Evolutionary conservation across 2,888 invertebrate genomes (phyloP).

Genomic region (Psylliodes chrysocephalus): DNA sequence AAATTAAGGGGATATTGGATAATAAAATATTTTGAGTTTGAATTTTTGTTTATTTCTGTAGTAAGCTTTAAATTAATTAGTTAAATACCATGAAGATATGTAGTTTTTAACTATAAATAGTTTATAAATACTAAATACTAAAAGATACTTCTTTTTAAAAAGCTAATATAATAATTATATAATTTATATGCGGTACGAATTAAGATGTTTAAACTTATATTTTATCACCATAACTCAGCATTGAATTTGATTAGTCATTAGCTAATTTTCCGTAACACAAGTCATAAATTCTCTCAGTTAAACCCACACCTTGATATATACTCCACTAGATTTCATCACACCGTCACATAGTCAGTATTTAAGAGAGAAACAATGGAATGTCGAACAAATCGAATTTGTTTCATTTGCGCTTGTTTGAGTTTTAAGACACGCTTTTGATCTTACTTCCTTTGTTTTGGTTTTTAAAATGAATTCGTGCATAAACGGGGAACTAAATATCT

Average conservation of each 20-base stretch:
- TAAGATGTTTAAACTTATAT: too few species aligned
- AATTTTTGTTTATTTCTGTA: too few species aligned
- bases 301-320: background rate
- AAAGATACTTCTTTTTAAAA: too few species aligned
- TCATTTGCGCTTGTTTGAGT: background rate
- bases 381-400: background rate
- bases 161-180: too few species aligned
- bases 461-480: background rate
- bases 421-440: background rate
- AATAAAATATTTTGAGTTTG: too few species aligned
- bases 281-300: conserved; percentile 1
- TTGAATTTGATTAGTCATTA: conserved; percentile 18
- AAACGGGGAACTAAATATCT: background rate
- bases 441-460: background rate
- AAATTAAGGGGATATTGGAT: too few species aligned
- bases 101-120: too few species aligned
- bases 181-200: too few species aligned
- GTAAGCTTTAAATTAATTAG: too few species aligned
- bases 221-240: too few species aligned
- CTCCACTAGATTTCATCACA: background rate
- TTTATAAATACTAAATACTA: too few species aligned
- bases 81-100: too few species aligned
- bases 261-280: background rate
- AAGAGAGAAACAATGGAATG: conserved; percentile 1
- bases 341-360: conserved; percentile 1